Conservation (phyloP, 2,888 invertebrate genomes). For the Torymus texanus region DNA sequence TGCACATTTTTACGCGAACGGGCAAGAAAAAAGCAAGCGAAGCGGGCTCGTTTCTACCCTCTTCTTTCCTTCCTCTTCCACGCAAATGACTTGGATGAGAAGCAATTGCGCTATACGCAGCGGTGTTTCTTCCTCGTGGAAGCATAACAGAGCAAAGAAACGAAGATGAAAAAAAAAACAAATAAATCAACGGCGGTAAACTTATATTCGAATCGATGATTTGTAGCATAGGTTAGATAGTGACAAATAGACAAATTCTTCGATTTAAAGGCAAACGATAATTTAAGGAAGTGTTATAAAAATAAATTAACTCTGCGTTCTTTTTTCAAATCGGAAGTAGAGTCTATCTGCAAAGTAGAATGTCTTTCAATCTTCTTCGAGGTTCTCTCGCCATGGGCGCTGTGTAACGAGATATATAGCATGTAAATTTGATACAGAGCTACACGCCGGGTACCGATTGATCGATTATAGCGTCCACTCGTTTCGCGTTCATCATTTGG, state of each 20-base stretch:
- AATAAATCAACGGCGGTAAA: slow-evolving; percentile 42
- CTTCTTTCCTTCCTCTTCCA: slow-evolving; percentile 39
- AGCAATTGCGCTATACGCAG: slow-evolving; percentile 30
- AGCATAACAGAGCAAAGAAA: slow-evolving; percentile 4
- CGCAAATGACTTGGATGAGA: slow-evolving; percentile 30
- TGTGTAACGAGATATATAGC: not conserved
- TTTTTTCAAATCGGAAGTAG: slow-evolving; percentile 27
- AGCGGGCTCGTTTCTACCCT: slow-evolving; percentile 31
- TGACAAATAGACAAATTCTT: slow-evolving; percentile 15
- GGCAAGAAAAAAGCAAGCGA: not conserved
- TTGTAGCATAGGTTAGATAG: slow-evolving; percentile 38
- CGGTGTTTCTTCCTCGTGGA: slow-evolving; percentile 32
- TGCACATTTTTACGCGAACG: slow-evolving; percentile 58
- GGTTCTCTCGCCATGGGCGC: slow-evolving; percentile 11
- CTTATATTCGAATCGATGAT: slow-evolving; percentile 35
- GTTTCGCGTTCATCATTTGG: slow-evolving; percentile 16
- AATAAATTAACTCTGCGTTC: slow-evolving; percentile 1
- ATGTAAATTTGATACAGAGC: slow-evolving; percentile 29
- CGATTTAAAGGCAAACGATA: slow-evolving; percentile 2
- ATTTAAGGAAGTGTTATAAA: slow-evolving; percentile 9
- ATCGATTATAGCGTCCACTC: slow-evolving; percentile 32
- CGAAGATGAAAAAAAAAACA: slow-evolving; percentile 13
- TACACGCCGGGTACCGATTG: slow-evolving; percentile 37
- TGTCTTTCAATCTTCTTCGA: slow-evolving; percentile 45
- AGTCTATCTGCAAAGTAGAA: slow-evolving; percentile 32